Evolutionary conservation across 2,113 vertebrate genomes (phyloP).

Genomic region (Syrrhaptes paradoxus): DNA sequence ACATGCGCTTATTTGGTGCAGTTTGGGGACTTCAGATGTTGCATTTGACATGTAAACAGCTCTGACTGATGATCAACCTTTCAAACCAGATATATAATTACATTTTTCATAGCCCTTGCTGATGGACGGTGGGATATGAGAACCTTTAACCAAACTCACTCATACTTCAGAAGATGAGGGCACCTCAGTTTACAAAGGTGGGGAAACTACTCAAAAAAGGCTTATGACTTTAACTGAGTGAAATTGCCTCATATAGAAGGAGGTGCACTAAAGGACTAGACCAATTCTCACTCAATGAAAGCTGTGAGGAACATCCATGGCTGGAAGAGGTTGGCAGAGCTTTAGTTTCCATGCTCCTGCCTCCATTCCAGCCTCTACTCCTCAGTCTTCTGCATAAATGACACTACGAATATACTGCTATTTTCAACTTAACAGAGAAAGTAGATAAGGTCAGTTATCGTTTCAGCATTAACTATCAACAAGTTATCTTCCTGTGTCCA

Average conservation of each 20-base stretch:
- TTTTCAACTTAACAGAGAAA: background rate
- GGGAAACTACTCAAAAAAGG: background rate
- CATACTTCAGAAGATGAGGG: background rate
- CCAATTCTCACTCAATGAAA: fast-evolving
- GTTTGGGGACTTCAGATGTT: background rate
- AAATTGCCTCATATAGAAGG: background rate
- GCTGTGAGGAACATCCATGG: background rate
- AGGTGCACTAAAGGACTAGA: background rate
- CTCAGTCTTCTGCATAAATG: background rate
- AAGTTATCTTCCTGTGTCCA: background rate
- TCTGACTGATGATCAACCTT: background rate
- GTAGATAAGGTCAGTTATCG: background rate
- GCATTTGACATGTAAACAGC: background rate
- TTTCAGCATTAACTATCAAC: background rate
- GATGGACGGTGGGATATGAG: fast-evolving
- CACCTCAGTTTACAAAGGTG: background rate
- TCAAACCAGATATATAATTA: background rate
- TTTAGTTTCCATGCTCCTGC: background rate
- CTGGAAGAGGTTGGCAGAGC: background rate
- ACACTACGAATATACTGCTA: too few relatives aligned
- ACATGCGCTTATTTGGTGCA: background rate
- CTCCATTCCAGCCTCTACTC: background rate
- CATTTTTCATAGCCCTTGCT: background rate
- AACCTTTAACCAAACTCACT: background rate
- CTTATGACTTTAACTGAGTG: background rate